Evolutionary conservation across 1,140 invertebrate genomes (phyloP).

Genomic region (Metopolophium dirhodum): DNA sequence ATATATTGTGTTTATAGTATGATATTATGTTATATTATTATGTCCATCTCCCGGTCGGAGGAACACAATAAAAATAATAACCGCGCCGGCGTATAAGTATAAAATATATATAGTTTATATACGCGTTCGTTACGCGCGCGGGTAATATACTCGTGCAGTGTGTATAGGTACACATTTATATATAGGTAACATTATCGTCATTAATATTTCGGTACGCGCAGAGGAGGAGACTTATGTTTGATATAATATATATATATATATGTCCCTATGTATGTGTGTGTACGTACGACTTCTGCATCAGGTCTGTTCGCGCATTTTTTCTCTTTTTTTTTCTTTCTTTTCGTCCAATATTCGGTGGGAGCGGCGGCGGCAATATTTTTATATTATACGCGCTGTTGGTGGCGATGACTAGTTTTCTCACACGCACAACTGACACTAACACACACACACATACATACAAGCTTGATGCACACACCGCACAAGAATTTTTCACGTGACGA

Average conservation of each 20-base stretch:
- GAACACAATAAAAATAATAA: constrained; percentile 31
- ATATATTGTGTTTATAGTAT: not conserved
- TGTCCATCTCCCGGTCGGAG: not conserved
- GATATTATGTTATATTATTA: not conserved
- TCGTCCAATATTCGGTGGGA: constrained; percentile 11
- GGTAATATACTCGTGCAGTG: not conserved
- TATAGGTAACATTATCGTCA: not conserved
- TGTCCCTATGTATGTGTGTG: not conserved
- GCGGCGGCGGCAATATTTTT: not conserved
- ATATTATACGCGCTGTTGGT: not conserved
- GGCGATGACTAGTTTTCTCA: constrained; percentile 35
- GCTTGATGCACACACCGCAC: not conserved
- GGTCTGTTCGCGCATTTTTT: constrained; percentile 19
- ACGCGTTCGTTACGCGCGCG: not conserved
- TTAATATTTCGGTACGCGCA: not conserved
- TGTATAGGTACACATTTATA: not conserved
- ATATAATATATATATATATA: not conserved
- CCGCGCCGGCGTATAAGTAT: not conserved
- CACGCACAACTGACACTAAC: not conserved
- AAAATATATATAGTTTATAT: not conserved
- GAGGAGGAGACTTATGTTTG: not conserved
- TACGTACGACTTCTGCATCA: not conserved
- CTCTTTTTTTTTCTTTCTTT: constrained; percentile 1
- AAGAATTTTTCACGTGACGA: constrained; percentile 46
- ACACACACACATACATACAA: not conserved